Percentiles rank a stretch among this genome's conserved stretches.
Evolutionary conservation across 2,113 vertebrate genomes (phyloP).

Genomic region (Tetrax tetrax): DNA sequence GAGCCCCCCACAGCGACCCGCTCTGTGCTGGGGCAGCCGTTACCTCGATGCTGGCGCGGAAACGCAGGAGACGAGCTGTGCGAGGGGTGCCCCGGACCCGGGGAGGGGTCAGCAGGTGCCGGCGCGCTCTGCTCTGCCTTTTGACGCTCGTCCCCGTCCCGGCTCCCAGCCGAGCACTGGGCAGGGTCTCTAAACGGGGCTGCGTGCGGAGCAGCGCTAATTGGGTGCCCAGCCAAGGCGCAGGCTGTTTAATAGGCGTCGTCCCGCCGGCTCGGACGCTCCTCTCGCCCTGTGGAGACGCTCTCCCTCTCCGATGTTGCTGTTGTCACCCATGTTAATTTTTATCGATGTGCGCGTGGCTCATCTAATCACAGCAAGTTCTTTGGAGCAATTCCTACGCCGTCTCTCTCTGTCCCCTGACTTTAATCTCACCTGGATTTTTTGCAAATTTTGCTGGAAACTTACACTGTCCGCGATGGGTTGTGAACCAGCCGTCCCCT

Average conservation of each 20-base stretch:
- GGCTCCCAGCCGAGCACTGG: background rate
- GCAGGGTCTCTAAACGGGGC: background rate
- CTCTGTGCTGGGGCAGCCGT: fast-evolving
- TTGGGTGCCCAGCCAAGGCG: background rate
- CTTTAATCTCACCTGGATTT: background rate
- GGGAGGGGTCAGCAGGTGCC: no score
- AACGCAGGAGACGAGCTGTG: background rate
- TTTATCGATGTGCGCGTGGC: background rate
- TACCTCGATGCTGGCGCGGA: background rate
- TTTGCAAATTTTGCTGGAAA: background rate
- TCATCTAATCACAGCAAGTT: background rate
- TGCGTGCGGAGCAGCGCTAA: fast-evolving
- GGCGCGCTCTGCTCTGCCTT: no score
- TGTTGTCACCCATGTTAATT: background rate
- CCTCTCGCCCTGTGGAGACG: background rate
- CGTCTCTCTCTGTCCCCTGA: background rate
- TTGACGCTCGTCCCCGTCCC: no score
- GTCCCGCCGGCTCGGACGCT: fast-evolving
- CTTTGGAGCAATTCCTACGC: background rate
- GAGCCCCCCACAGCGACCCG: background rate
- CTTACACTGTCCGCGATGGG: fast-evolving
- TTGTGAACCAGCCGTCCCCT: background rate
- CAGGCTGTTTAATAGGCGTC: background rate
- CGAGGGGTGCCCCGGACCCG: fast-evolving
- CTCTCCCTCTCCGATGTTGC: background rate